phyloP scores from a whole-genome alignment of 2,113 vertebrate species.

The Pavo muticus region DNA sequence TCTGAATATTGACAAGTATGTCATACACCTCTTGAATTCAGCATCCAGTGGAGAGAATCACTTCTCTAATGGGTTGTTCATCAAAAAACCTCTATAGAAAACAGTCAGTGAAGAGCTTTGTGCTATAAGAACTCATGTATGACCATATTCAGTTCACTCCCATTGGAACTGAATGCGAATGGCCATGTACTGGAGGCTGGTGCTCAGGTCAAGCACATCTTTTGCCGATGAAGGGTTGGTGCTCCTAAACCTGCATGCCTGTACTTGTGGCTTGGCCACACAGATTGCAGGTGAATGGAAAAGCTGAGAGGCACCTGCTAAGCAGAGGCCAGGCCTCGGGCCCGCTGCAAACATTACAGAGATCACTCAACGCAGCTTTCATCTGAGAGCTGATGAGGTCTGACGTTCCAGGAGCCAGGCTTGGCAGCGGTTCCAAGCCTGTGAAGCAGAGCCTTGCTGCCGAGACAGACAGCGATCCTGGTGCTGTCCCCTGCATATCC shows the following conservation, averaged over 20 bases:
- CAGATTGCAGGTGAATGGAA: neutral
- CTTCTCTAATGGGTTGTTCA: neutral
- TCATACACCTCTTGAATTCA: neutral
- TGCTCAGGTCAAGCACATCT: neutral
- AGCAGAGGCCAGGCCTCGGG: neutral
- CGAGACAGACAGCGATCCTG: neutral
- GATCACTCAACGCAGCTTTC: neutral
- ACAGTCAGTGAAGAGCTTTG: neutral
- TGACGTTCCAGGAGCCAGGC: neutral
- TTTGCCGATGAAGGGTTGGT: neutral
- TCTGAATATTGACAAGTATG: neutral
- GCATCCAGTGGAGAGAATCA: neutral
- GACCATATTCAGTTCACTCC: neutral
- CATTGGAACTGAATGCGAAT: accelerated
- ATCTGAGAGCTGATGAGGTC: neutral
- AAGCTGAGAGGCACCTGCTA: neutral
- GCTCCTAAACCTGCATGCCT: neutral
- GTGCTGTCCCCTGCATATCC: accelerated
- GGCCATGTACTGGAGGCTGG: accelerated
- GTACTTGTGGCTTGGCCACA: neutral
- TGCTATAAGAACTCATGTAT: neutral
- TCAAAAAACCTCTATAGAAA: neutral
- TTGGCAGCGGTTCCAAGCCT: neutral
- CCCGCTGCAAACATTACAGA: neutral
- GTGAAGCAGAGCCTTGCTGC: neutral